A percentile compares a stretch with the other conserved stretches of the same genome.
Evolutionary conservation across 1,140 invertebrate genomes (phyloP).

Genomic region (Leptinotarsa lineolata): DNA sequence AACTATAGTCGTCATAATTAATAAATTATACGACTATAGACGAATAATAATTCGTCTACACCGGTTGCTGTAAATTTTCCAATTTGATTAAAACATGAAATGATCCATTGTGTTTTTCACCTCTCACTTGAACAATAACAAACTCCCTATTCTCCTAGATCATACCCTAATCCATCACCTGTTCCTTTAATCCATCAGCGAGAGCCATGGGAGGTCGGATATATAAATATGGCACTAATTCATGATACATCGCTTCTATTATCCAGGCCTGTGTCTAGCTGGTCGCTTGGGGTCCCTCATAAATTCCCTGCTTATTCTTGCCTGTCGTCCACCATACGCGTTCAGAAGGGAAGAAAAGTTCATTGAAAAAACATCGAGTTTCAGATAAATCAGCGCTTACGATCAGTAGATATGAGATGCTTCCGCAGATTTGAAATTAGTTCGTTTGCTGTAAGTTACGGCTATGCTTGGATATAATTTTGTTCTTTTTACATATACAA

Average conservation of each 20-base stretch:
- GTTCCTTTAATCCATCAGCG: not conserved
- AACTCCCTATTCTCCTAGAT: not conserved
- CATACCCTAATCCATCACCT: not conserved
- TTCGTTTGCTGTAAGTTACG: too few relatives aligned
- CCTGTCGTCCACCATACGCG: constrained; percentile 21
- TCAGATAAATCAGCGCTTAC: not conserved
- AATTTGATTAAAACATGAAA: too few relatives aligned
- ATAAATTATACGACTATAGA: too few relatives aligned
- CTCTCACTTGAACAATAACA: not conserved
- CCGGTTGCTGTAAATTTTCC: too few relatives aligned
- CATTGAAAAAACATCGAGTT: constrained; percentile 1
- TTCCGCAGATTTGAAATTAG: not conserved
- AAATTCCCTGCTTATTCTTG: constrained; percentile 15
- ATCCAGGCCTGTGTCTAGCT: constrained; percentile 13
- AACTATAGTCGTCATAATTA: too few relatives aligned
- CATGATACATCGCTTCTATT: constrained; percentile 29
- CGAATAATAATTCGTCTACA: too few relatives aligned
- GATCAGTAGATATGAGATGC: not conserved
- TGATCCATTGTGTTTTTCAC: too few relatives aligned
- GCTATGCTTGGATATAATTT: too few relatives aligned
- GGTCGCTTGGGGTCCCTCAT: constrained; percentile 14
- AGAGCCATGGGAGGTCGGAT: not conserved
- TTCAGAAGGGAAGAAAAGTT: not conserved
- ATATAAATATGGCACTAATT: constrained; percentile 37
- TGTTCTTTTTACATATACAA: too few relatives aligned